Evolutionary conservation across 2,888 invertebrate species (phyloP).

Genomic region (Urechis unicinctus): DNA sequence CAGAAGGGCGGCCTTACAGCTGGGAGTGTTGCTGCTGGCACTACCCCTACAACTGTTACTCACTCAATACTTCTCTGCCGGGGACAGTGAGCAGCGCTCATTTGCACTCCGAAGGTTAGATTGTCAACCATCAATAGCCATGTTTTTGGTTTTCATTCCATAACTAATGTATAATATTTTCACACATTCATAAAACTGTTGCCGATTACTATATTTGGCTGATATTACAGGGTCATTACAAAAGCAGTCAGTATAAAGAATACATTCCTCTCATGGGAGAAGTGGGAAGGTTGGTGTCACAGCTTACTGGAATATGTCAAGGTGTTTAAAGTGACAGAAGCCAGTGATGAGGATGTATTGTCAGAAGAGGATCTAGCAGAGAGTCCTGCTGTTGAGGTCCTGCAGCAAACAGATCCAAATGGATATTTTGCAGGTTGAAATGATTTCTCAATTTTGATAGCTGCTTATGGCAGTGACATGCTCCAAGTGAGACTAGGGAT

Average conservation of each 20-base stretch:
- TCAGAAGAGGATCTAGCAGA: background rate
- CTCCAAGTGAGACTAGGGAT: no score
- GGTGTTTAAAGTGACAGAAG: background rate
- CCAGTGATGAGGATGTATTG: background rate
- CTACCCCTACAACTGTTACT: slow-evolving; percentile 49
- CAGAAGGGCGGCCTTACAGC: slow-evolving; percentile 35
- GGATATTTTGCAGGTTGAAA: background rate
- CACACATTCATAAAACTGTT: no score
- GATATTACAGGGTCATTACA: background rate
- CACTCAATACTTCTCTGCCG: slow-evolving; percentile 32
- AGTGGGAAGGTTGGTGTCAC: background rate
- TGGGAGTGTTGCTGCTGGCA: slow-evolving; percentile 42
- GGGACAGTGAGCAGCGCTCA: slow-evolving; percentile 23
- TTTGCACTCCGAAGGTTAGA: slow-evolving; percentile 33
- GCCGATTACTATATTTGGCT: background rate
- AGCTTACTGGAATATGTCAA: background rate
- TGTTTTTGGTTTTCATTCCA: no score
- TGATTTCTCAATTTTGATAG: no score
- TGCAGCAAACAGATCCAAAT: background rate
- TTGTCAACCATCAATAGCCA: no score
- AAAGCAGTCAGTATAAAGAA: background rate
- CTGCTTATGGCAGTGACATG: no score
- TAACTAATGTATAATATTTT: no score
- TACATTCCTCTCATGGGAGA: background rate
- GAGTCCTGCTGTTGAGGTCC: background rate